phyloP scores from a whole-genome alignment of 2,888 invertebrate species.

The Lasioglossum morio region DNA sequence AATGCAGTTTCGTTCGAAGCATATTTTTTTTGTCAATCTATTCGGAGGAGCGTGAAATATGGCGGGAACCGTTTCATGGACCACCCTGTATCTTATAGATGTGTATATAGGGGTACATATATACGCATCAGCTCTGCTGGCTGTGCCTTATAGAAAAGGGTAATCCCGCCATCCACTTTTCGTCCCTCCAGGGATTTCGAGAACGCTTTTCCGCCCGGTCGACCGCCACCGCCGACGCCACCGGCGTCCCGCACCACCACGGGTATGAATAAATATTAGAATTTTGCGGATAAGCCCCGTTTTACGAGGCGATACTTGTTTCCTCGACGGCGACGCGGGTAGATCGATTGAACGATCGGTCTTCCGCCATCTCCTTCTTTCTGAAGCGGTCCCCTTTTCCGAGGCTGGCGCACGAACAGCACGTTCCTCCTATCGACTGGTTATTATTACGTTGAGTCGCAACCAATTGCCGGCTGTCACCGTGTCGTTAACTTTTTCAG shows the following conservation, averaged over 20 bases:
- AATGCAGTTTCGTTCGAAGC: neutral
- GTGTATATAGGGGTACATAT: slow-evolving; percentile 30
- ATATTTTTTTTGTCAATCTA: neutral
- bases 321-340: slow-evolving; percentile 69
- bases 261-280: slow-evolving; percentile 83
- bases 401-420: slow-evolving; percentile 13
- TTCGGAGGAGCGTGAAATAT: neutral
- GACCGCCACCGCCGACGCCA: slow-evolving; percentile 69
- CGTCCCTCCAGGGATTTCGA: slow-evolving; percentile 78
- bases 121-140: slow-evolving; percentile 48
- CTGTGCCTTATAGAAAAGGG: slow-evolving; percentile 78
- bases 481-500: neutral
- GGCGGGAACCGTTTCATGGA: neutral
- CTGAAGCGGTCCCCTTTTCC: slow-evolving; percentile 23
- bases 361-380: slow-evolving; percentile 21
- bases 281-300: slow-evolving; percentile 81
- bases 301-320: slow-evolving; percentile 83
- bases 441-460: slow-evolving; percentile 54
- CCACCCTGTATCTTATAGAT: neutral
- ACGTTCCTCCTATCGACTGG: slow-evolving; percentile 54
- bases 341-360: slow-evolving; percentile 76
- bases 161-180: slow-evolving; percentile 81
- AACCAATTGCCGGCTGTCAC: neutral
- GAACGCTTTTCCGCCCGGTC: slow-evolving; percentile 82
- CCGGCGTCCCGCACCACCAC: slow-evolving; percentile 52